phyloP scores from a whole-genome alignment of 2,113 vertebrate genomes.

The Sporophila hypoxantha region DNA sequence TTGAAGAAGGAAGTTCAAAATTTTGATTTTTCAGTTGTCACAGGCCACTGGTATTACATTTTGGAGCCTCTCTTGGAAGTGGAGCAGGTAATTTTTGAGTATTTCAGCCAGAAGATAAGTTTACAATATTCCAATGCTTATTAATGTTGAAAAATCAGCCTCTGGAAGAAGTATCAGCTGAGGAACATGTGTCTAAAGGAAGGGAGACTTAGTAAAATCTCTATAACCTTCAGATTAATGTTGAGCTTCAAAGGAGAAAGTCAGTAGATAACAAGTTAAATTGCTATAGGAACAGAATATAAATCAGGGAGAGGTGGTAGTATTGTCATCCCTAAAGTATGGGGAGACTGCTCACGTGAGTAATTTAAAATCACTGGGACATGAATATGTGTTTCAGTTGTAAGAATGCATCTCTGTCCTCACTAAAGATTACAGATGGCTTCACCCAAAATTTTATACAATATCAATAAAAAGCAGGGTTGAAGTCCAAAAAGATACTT shows the following conservation, averaged over 20 bases:
- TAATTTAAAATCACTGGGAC: neutral
- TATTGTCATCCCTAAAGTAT: neutral
- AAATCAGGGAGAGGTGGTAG: conserved; percentile 1
- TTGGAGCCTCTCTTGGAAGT: neutral
- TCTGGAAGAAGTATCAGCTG: neutral
- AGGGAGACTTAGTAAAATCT: conserved; percentile 19
- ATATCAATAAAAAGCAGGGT: neutral
- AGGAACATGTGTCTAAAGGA: conserved; percentile 33
- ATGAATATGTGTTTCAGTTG: neutral
- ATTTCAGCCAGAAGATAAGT: conserved; percentile 11
- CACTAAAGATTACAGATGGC: neutral
- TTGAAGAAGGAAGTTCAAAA: neutral
- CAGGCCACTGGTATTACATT: neutral
- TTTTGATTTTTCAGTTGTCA: neutral
- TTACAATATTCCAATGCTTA: neutral
- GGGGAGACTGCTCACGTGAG: neutral
- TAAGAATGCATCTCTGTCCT: neutral
- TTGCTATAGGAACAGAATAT: conserved; percentile 12
- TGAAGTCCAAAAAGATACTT: neutral
- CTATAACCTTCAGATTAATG: conserved; percentile 43
- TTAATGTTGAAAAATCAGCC: conserved; percentile 39
- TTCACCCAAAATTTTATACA: neutral
- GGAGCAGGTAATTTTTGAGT: neutral
- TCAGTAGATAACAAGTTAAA: conserved; percentile 35
- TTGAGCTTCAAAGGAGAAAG: conserved; percentile 37